Conservation (phyloP, 2,888 invertebrate genomes). For the Torymus auratus region DNA sequence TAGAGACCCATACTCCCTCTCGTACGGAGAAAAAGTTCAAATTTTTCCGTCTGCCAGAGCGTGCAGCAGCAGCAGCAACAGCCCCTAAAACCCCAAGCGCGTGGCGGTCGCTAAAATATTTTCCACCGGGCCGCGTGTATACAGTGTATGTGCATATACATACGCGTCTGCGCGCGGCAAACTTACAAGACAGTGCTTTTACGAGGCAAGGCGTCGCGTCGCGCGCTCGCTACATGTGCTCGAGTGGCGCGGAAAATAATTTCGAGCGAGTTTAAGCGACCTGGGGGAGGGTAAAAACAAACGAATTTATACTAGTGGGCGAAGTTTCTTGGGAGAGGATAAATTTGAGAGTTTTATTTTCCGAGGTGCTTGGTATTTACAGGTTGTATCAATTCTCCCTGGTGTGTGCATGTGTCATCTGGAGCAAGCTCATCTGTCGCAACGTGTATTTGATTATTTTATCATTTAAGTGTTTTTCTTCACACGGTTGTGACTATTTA, state of each 20-base stretch:
- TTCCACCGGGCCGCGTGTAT: slow-evolving; percentile 4
- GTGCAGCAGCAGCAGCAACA: too few species aligned
- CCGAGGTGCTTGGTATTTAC: neutral
- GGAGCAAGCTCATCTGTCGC: too few species aligned
- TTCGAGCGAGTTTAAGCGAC: slow-evolving; percentile 47
- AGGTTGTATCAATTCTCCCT: slow-evolving; percentile 19
- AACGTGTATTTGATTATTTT: slow-evolving; percentile 8
- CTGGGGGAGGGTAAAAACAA: slow-evolving; percentile 39
- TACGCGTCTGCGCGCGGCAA: slow-evolving; percentile 1
- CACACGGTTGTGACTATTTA: too few species aligned
- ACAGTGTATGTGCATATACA: neutral
- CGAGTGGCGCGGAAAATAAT: slow-evolving; percentile 46
- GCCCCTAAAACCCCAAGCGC: slow-evolving; percentile 9
- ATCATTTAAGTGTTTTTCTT: neutral
- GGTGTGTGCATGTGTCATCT: too few species aligned
- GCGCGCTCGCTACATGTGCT: neutral
- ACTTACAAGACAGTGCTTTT: slow-evolving; percentile 56
- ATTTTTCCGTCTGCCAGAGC: slow-evolving; percentile 26
- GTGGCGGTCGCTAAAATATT: slow-evolving; percentile 45
- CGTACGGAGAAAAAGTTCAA: slow-evolving; percentile 31
- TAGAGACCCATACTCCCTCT: too few species aligned
- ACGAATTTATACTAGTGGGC: slow-evolving; percentile 9
- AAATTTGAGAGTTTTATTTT: slow-evolving; percentile 34
- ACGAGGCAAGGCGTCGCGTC: slow-evolving; percentile 27
- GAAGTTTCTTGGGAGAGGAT: slow-evolving; percentile 7